Evolutionary conservation across 1,140 invertebrate genomes (phyloP).

Genomic region (Macrosteles quadrilineatus): DNA sequence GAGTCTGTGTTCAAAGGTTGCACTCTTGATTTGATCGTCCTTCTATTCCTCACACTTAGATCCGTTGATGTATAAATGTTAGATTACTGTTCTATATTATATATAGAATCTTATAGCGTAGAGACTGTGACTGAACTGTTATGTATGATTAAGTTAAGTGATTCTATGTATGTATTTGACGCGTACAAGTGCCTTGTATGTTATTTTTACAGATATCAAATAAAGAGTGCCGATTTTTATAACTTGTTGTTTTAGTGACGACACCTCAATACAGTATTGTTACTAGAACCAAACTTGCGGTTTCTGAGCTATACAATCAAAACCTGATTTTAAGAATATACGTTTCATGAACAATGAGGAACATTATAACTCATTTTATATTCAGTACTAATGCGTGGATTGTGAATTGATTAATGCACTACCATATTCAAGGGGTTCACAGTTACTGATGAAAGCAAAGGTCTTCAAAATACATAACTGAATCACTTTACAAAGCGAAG

Average conservation of each 20-base stretch:
- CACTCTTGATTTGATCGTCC: conserved; percentile 23
- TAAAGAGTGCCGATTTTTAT: conserved; percentile 36
- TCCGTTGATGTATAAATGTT: conserved; percentile 7
- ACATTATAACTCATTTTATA: too few relatives aligned
- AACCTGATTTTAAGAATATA: too few relatives aligned
- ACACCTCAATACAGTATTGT: too few relatives aligned
- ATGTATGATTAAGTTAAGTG: conserved; percentile 25
- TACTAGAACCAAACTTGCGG: too few relatives aligned
- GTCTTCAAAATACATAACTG: too few relatives aligned
- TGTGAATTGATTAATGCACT: too few relatives aligned
- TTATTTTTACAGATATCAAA: conserved; percentile 35
- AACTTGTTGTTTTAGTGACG: conserved; percentile 6
- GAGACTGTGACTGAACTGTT: conserved; percentile 15
- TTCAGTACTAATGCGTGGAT: too few relatives aligned
- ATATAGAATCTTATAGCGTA: conserved; percentile 29
- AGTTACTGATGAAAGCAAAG: too few relatives aligned
- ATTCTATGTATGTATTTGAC: conserved; percentile 23
- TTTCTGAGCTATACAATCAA: too few relatives aligned
- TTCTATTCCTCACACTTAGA: conserved; percentile 19
- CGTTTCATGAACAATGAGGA: too few relatives aligned
- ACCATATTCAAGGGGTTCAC: too few relatives aligned
- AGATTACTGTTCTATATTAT: conserved; percentile 24
- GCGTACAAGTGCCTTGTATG: conserved; percentile 31
- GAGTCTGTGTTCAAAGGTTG: conserved; percentile 6
- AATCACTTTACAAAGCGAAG: too few relatives aligned